phyloP scores from a whole-genome alignment of 2,113 vertebrate species.

The Oryzias celebensis region DNA sequence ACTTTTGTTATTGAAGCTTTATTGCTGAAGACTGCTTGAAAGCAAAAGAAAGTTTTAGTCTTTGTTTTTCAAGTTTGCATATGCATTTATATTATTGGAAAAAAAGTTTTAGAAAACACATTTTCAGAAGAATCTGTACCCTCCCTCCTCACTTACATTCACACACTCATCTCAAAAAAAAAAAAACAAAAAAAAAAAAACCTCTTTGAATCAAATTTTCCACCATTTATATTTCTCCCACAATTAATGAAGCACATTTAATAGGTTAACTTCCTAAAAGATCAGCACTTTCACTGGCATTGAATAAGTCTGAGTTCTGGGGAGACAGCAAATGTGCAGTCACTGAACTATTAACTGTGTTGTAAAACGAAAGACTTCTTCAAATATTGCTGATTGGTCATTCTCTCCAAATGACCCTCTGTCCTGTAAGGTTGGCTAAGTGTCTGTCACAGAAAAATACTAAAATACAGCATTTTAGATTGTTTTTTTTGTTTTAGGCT shows the following conservation, averaged over 20 bases:
- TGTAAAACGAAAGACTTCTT: slow-evolving; percentile 51
- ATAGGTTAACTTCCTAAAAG: slow-evolving; percentile 59
- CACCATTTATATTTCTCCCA: slow-evolving; percentile 40
- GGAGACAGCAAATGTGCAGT: slow-evolving; percentile 33
- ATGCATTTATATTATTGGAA: neutral
- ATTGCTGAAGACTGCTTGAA: too few species aligned
- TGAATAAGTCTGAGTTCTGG: slow-evolving; percentile 36
- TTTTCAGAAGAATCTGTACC: neutral
- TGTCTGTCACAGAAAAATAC: slow-evolving; percentile 1
- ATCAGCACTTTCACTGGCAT: slow-evolving; percentile 51
- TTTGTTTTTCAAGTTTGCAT: too few species aligned
- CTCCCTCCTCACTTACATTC: slow-evolving; percentile 10
- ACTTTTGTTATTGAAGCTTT: too few species aligned
- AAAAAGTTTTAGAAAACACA: neutral
- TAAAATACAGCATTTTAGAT: too few species aligned
- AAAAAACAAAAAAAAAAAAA: slow-evolving; percentile 8
- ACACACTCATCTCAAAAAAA: neutral
- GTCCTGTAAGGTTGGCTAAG: slow-evolving; percentile 5
- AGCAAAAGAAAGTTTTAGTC: too few species aligned
- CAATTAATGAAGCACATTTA: slow-evolving; percentile 53
- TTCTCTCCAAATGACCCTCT: slow-evolving; percentile 27
- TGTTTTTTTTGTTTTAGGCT: too few species aligned
- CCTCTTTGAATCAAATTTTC: slow-evolving; percentile 26
- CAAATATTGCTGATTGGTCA: slow-evolving; percentile 18
- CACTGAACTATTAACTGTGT: slow-evolving; percentile 33